phyloP scores from a whole-genome alignment of 2,797 vertebrate species.

The Lepidocolaptes lacrymiger region DNA sequence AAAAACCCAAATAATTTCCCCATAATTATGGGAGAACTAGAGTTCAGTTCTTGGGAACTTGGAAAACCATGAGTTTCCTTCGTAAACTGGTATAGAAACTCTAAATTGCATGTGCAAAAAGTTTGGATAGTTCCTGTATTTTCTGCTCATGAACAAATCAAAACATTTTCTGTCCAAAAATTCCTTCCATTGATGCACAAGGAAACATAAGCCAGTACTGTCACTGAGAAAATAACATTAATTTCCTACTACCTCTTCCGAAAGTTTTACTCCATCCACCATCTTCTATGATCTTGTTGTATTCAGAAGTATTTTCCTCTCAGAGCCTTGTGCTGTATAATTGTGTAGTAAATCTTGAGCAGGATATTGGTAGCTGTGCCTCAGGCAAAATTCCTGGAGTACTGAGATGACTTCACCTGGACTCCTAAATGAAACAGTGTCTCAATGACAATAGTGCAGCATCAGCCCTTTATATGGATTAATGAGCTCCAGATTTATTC shows the following conservation, averaged over 20 bases:
- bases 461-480: background rate
- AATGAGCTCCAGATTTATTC: background rate
- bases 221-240: background rate
- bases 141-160: background rate
- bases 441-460: background rate
- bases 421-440: background rate
- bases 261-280: background rate
- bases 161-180: background rate
- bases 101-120: background rate
- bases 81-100: background rate
- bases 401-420: background rate
- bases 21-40: background rate
- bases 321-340: background rate
- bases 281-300: background rate
- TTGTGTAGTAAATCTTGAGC: background rate
- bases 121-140: background rate
- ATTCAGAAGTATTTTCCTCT: background rate
- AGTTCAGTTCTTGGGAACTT: background rate
- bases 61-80: background rate
- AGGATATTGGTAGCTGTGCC: background rate
- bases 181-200: background rate
- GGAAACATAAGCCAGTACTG: background rate
- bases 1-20: background rate
- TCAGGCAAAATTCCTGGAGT: background rate
- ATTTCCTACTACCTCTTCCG: background rate